Conservation (phyloP, 2,888 invertebrate genomes). For the Heliconius sara region DNA sequence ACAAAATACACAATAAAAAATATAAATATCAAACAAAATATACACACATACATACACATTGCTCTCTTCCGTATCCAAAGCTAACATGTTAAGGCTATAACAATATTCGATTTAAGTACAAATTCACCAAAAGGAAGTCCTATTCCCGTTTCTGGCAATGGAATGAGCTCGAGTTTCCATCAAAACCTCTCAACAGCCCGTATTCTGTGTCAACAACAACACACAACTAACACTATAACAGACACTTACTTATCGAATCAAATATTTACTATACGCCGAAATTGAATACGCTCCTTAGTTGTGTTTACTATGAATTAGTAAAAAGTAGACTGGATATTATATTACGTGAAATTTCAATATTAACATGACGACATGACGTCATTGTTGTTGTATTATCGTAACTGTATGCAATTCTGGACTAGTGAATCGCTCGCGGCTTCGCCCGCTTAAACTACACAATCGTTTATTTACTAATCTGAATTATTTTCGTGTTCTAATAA, state of each 20-base stretch:
- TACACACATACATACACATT: background rate
- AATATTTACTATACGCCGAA: conserved; percentile 40
- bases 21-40: background rate
- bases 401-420: too few relatives aligned
- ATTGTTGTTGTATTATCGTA: background rate
- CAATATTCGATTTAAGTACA: background rate
- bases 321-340: conserved; percentile 21
- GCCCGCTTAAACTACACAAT: too few relatives aligned
- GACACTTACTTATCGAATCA: conserved; percentile 43
- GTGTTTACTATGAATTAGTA: conserved; percentile 25
- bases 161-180: conserved; percentile 32
- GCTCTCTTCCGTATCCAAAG: conserved; percentile 24
- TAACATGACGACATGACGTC: background rate
- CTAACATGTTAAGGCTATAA: conserved; percentile 15
- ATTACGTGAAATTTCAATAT: conserved; percentile 4
- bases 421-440: too few relatives aligned
- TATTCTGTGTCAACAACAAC: conserved; percentile 37
- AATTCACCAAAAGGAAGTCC: conserved; percentile 20
- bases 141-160: conserved; percentile 14
- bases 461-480: too few relatives aligned
- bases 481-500: too few relatives aligned
- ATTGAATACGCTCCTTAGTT: conserved; percentile 38
- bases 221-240: conserved; percentile 37
- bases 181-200: conserved; percentile 30
- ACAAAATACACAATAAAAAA: too few relatives aligned